phyloP scores from a whole-genome alignment of 2,888 invertebrate genomes.

The Camptogramma bilineatum region DNA sequence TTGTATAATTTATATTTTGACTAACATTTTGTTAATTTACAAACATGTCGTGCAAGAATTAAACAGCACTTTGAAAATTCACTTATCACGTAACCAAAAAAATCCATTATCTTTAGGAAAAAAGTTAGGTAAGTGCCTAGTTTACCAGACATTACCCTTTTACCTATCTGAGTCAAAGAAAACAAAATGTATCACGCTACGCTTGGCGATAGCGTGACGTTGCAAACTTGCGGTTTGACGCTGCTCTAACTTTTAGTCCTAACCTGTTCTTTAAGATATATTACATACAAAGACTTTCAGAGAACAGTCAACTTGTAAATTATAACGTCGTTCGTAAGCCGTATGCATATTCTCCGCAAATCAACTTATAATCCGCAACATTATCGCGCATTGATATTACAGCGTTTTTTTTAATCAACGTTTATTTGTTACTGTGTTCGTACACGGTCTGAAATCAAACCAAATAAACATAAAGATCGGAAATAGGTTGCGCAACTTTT shows the following conservation, averaged over 20 bases:
- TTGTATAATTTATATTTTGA: too few species aligned
- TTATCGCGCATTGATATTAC: too few species aligned
- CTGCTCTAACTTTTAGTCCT: constrained; percentile 53
- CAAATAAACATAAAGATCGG: neutral
- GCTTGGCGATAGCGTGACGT: constrained; percentile 55
- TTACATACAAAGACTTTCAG: neutral
- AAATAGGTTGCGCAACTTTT: constrained; percentile 9
- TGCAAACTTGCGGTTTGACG: constrained; percentile 49
- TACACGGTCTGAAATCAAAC: neutral
- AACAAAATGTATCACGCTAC: constrained; percentile 54
- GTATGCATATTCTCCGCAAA: too few species aligned
- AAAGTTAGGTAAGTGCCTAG: constrained; percentile 45
- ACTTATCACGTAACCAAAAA: constrained; percentile 16
- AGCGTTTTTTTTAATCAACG: neutral
- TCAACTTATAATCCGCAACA: too few species aligned
- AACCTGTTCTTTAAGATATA: constrained; percentile 50
- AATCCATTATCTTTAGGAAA: constrained; percentile 24
- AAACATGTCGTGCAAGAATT: too few species aligned
- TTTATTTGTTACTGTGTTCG: neutral
- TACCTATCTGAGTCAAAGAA: constrained; percentile 52
- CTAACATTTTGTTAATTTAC: too few species aligned
- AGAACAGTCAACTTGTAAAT: too few species aligned
- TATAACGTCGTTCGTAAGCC: too few species aligned
- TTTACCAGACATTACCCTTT: constrained; percentile 50
- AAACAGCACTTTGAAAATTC: constrained; percentile 14